Evolutionary conservation across 2,888 invertebrate species (phyloP).

Genomic region (Portevinia maculata): DNA sequence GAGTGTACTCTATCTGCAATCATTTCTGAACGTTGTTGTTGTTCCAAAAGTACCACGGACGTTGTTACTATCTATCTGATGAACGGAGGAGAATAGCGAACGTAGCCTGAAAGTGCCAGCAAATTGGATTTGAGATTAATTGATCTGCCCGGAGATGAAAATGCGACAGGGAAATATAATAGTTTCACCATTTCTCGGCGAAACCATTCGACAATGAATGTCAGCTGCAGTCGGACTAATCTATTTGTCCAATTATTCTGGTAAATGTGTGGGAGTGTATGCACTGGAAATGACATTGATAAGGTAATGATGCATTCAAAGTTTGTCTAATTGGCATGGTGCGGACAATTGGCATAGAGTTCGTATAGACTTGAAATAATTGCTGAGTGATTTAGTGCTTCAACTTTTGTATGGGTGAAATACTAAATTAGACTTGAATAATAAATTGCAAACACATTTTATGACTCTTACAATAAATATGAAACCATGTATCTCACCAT

Average conservation of each 20-base stretch:
- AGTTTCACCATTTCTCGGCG: conserved; percentile 18
- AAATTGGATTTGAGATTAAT: conserved; percentile 63
- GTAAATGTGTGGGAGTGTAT: not conserved
- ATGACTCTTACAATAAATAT: too few species aligned
- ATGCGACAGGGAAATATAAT: conserved; percentile 34
- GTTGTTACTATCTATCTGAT: conserved; percentile 31
- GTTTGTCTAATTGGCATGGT: conserved; percentile 16
- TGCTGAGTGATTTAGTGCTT: too few species aligned
- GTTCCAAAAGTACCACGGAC: conserved; percentile 5
- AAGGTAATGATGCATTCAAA: conserved; percentile 8
- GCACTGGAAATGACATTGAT: not conserved
- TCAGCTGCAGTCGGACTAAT: not conserved
- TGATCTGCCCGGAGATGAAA: conserved; percentile 29
- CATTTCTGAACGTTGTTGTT: conserved; percentile 28
- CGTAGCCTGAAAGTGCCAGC: conserved; percentile 45
- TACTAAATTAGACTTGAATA: too few species aligned
- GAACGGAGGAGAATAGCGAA: conserved; percentile 31
- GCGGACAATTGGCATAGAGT: too few species aligned
- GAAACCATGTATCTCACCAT: too few species aligned
- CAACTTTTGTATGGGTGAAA: not conserved
- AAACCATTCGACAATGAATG: conserved; percentile 32
- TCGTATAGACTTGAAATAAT: too few species aligned
- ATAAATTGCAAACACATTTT: too few species aligned
- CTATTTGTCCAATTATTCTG: conserved; percentile 23
- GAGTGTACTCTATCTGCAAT: conserved; percentile 47